Conservation (phyloP, 2,888 invertebrate genomes). For the Caenorhabditis sp. region DNA sequence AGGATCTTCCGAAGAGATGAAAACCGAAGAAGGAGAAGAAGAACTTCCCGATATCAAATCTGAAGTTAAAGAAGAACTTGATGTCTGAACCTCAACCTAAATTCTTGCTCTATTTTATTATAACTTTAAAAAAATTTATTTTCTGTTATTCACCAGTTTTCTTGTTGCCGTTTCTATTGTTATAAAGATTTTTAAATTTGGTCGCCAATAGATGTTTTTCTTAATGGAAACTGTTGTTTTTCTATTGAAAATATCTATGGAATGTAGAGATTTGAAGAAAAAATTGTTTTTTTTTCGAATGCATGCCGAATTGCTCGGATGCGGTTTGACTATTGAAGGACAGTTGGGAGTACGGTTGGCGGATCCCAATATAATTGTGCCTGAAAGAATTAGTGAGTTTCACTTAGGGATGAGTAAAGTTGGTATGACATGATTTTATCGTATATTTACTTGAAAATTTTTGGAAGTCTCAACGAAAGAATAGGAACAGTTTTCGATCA, state of each 20-base stretch:
- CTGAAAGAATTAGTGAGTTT: conserved; percentile 52
- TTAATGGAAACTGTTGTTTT: conserved; percentile 1
- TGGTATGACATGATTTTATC: not conserved
- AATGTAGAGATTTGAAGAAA: not conserved
- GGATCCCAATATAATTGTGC: conserved; percentile 29
- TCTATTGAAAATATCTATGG: not conserved
- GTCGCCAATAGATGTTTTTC: not conserved
- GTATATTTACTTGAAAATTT: no score
- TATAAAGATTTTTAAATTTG: not conserved
- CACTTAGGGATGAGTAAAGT: not conserved
- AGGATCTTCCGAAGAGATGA: not conserved
- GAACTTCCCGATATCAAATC: no score
- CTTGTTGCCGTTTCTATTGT: conserved; percentile 1
- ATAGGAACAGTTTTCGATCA: no score
- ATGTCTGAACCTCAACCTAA: not conserved
- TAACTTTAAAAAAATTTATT: no score
- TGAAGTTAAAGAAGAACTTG: no score
- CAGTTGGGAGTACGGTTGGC: conserved; percentile 53
- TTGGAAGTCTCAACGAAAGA: no score
- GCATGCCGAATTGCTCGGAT: conserved; percentile 53
- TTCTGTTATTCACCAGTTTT: not conserved
- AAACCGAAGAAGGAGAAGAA: conserved; percentile 12
- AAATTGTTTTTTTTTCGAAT: conserved; percentile 19
- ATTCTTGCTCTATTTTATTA: no score
- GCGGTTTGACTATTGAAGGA: conserved; percentile 56